Base-by-base conservation (phyloP, 1,140 invertebrate species). In the Phocides pigmalion region DNA sequence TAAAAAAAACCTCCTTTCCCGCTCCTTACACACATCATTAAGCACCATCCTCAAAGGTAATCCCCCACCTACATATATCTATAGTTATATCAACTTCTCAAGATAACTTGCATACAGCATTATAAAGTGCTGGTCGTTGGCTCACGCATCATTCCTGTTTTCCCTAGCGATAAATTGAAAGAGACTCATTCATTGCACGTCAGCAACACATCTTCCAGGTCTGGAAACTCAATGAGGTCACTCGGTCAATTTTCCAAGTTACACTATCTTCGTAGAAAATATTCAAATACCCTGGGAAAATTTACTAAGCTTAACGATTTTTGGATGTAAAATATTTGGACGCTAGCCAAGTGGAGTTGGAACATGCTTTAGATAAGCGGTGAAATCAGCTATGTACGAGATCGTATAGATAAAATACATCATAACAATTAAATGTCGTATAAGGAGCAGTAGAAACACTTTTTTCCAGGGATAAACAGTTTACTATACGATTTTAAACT, bases 281-380 rank as follows among this genome's bases (percentile, higher is more conserved):
- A 42, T 42, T 56, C 6, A 54, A 41, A 56, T 42, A 16, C 15
- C 37, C 37, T 11, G 37, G 37, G 51, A 39, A 42, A 28, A 14
- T 65, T 50, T 54, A 47, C 20, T 66, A 6, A 46, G 32, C 35
- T 42, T 58, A 68, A 68, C 51, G 35, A 56, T 61, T 56, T 56
- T 42, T 56, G 62, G 53, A 68, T 67, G 53, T 63, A 41, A 63
- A 61, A 63, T n/a, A 39, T 64, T 62, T 72, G 69, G 62, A 51
- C 8, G 17, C 16, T 5, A 9, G 69, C 69, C 69, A 72, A 58
- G 12, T 50, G 32, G 49, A 19, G 37, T 50, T 49, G 20, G 37
- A 58, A 20, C 6, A 28, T 46, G 49, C 58, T 68, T 56, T 56
- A 59, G 46, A 47, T 47, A 44, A 63, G 62, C 22, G 4, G 22